Percentiles rank a stretch among this genome's conserved stretches.
Conservation (phyloP, 2,888 invertebrate species). For the Alviniconcha strummeri region DNA sequence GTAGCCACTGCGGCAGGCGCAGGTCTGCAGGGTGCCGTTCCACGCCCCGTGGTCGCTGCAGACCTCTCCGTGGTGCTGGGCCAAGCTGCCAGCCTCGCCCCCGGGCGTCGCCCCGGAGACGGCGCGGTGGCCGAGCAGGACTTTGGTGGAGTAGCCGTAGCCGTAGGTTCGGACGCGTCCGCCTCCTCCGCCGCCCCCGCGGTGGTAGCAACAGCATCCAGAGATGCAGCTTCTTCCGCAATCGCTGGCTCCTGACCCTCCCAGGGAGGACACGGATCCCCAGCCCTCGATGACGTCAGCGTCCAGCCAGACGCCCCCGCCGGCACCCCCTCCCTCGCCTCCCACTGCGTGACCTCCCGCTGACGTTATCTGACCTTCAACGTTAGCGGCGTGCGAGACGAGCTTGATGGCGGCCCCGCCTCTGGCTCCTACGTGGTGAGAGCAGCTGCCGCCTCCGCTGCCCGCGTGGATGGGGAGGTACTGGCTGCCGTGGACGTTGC, state of each 20-base stretch:
- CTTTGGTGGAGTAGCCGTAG: slow-evolving; percentile 45
- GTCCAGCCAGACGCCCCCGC: slow-evolving; percentile 60
- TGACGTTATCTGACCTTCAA: slow-evolving; percentile 47
- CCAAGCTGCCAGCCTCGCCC: slow-evolving; percentile 44
- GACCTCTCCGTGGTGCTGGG: slow-evolving; percentile 36
- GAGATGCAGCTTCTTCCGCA: slow-evolving; percentile 28
- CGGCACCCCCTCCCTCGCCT: slow-evolving; percentile 59
- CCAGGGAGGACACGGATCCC: slow-evolving; percentile 49
- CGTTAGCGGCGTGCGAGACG: slow-evolving; percentile 35
- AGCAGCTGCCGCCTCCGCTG: slow-evolving; percentile 56
- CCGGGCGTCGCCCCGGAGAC: slow-evolving; percentile 35
- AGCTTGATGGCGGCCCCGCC: slow-evolving; percentile 47
- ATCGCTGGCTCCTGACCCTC: slow-evolving; percentile 44
- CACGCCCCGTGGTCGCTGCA: slow-evolving; percentile 54
- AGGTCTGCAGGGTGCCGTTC: slow-evolving; percentile 32
- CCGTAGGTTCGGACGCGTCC: slow-evolving; percentile 53
- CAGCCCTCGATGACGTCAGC: slow-evolving; percentile 55
- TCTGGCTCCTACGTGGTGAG: slow-evolving; percentile 44
- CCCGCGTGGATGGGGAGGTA: slow-evolving; percentile 49
- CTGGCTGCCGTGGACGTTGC: slow-evolving; percentile 35
- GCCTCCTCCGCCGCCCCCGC: slow-evolving; percentile 60
- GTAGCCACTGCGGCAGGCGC: slow-evolving; percentile 50
- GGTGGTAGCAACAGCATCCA: slow-evolving; percentile 37
- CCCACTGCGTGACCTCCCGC: slow-evolving; percentile 42
- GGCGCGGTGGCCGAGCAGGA: slow-evolving; percentile 44